Evolutionary conservation across 2,888 invertebrate genomes (phyloP).

Genomic region (Calliopum simillimum): DNA sequence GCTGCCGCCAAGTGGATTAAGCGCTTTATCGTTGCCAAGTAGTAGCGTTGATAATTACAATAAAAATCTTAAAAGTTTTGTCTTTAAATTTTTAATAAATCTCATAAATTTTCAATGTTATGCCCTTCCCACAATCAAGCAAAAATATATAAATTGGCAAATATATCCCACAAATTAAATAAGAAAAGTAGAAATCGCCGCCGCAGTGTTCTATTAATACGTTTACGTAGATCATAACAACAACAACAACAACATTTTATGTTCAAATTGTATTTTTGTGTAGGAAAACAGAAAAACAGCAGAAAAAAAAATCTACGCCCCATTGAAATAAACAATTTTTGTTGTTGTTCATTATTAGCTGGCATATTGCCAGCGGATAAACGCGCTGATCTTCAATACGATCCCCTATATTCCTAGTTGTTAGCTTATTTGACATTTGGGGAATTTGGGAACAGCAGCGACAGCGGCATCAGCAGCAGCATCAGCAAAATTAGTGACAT

Average conservation of each 20-base stretch:
- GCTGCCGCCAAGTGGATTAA: background rate
- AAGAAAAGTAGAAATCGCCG: background rate
- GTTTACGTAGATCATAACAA: background rate
- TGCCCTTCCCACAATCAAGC: background rate
- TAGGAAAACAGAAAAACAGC: too few relatives aligned
- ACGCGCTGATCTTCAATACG: conserved; percentile 48
- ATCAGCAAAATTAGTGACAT: background rate
- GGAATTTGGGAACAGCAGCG: conserved; percentile 34
- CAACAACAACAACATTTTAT: conserved; percentile 23
- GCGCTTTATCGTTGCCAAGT: too few relatives aligned
- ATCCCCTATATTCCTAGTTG: background rate
- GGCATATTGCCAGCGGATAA: conserved; percentile 49
- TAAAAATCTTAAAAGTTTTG: too few relatives aligned
- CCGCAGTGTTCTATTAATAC: background rate
- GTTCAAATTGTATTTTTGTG: conserved; percentile 1
- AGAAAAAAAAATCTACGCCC: conserved; percentile 18
- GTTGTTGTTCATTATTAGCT: conserved; percentile 28
- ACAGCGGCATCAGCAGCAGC: background rate
- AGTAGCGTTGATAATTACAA: too few relatives aligned
- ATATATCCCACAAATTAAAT: background rate
- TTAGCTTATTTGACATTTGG: conserved; percentile 7
- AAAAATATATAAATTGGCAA: background rate
- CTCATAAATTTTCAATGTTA: conserved; percentile 9
- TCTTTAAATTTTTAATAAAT: background rate
- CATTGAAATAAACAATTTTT: conserved; percentile 36